Base-by-base conservation (phyloP, 2,113 vertebrate genomes). In the Ranitomeya imitator region DNA sequence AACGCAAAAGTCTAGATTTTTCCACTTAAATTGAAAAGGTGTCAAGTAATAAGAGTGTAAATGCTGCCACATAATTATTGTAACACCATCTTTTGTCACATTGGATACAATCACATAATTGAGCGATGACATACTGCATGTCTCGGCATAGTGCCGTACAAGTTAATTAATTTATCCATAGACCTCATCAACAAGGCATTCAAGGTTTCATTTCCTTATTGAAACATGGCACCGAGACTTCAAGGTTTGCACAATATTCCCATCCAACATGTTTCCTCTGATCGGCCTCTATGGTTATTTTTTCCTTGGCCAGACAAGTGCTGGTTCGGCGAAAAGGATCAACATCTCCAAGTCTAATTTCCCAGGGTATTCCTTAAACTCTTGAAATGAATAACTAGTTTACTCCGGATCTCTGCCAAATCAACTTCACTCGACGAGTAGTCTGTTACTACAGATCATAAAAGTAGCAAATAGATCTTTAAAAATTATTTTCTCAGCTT, bases 401-500 rank as follows among this genome's bases (percentile, higher is more conserved):
- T 15, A 76, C 59, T 26, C 26, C 16, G 31, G 55, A 54, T 82
- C 18, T 59, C 31, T 54, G 55, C 5, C 12, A 31, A 31, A 23
- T 83, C 55, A 51, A 83, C 65, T 16, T 52, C 83, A 74, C 21
- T 59, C 8, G 54, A 87, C 63, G 14, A 19, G 52, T 69, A 81
- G 80, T 74, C 86, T 82, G 61, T 83, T 65, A 88, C 55, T 26
- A 14, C 65, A 52, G 52, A 83, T 82, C 23, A 52, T 82, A 88
- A 88, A 87, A 74, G 45, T 61, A 88, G 82, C 78, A 52, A 55
- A 55, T 7, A 84, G 82, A 84, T 69, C 73, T 78, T 52, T 86
- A 63, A 60, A 67, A 73, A 74, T 37, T 51, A 51, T 23, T 77
- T 86, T 84, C 65, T 83, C 59, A 61, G 60, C 31, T 69, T 83